These are phyloP conservation scores for Limnephilus lunatus DNA, from an alignment of 2,888 invertebrate species.

Conservation along the genomic window DNA sequence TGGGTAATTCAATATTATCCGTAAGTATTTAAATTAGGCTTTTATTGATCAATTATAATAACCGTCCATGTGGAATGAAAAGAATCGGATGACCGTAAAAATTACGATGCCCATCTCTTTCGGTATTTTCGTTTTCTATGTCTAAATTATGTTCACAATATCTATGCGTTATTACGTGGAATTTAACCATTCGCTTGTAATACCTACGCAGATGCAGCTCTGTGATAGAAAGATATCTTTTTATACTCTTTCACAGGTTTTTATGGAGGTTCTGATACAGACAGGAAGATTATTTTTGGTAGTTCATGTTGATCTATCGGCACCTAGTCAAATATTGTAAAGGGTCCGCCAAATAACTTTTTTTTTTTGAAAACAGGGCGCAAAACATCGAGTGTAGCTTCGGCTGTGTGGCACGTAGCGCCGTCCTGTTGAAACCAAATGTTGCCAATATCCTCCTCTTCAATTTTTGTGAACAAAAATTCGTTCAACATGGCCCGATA, in stretches of 20 bases:
- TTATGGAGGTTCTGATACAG: not conserved
- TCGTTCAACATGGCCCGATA: too few species aligned
- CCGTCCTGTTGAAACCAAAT: too few species aligned
- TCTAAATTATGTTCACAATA: not conserved
- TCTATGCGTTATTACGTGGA: not conserved
- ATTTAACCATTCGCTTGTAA: not conserved
- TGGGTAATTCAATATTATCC: conserved; percentile 48
- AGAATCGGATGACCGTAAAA: conserved; percentile 2
- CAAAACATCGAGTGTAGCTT: too few species aligned
- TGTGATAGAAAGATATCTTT: not conserved
- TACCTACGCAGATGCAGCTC: not conserved
- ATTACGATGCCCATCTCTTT: not conserved
- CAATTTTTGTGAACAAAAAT: too few species aligned
- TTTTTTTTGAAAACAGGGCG: too few species aligned
- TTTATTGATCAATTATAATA: conserved; percentile 49
- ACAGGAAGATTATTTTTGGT: not conserved
- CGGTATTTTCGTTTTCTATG: conserved; percentile 2
- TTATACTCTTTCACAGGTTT: not conserved
- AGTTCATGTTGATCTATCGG: not conserved
- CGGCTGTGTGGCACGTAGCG: too few species aligned
- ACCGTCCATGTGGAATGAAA: conserved; percentile 23
- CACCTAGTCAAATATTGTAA: not conserved
- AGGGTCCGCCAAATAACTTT: too few species aligned
- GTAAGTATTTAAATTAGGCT: conserved; percentile 41
- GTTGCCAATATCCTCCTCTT: too few species aligned